A percentile compares a stretch with the other conserved stretches of the same genome.
Conservation (phyloP, 1,140 invertebrate species). For the Cotesia glomerata region DNA sequence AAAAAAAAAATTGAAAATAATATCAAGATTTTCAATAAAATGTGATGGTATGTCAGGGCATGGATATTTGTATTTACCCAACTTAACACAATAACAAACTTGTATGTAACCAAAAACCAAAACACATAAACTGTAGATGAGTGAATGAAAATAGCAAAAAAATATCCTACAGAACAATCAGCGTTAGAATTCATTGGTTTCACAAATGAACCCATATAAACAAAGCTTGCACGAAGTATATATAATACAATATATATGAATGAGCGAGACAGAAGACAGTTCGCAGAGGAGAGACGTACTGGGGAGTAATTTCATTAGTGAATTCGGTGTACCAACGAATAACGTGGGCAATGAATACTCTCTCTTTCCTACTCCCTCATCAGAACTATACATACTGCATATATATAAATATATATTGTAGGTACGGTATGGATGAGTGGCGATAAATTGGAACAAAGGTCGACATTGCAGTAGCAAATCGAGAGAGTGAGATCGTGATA, state of each 20-base stretch:
- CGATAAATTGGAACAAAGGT: constrained; percentile 36
- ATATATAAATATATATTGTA: neutral
- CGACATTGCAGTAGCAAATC: neutral
- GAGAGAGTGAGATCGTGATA: neutral
- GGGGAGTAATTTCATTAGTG: constrained; percentile 36
- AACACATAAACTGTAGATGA: too few species aligned
- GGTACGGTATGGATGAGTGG: constrained; percentile 15
- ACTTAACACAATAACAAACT: too few species aligned
- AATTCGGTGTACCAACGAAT: constrained; percentile 30
- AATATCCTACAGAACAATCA: constrained; percentile 10
- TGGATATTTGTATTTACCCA: too few species aligned
- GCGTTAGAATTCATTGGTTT: constrained; percentile 22
- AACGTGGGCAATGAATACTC: constrained; percentile 24
- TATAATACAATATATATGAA: neutral
- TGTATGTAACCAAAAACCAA: too few species aligned
- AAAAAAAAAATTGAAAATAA: too few species aligned
- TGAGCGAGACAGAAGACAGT: neutral
- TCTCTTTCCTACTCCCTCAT: neutral
- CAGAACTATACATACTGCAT: neutral
- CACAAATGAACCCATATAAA: constrained; percentile 22
- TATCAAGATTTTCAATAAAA: too few species aligned
- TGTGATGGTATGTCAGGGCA: too few species aligned
- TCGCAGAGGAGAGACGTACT: constrained; percentile 1
- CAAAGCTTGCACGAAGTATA: neutral
- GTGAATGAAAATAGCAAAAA: too few species aligned